Conservation (phyloP, 2,888 invertebrate genomes). For the Trichogramma evanescens region DNA sequence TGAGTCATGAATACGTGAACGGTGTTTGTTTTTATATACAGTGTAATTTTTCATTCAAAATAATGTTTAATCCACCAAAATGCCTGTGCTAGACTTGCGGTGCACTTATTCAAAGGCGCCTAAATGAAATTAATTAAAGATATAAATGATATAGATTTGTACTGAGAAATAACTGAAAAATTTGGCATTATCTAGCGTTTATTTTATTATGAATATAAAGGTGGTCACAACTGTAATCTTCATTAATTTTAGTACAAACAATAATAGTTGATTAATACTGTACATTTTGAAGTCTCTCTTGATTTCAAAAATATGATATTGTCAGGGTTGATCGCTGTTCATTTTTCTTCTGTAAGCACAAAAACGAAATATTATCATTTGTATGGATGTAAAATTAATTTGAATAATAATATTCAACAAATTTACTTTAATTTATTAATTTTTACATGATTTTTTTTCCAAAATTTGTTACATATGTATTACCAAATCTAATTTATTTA, state of each 20-base stretch:
- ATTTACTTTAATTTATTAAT: constrained; percentile 1
- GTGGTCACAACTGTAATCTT: constrained; percentile 43
- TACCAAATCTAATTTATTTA: neutral
- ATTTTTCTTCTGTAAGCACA: constrained; percentile 43
- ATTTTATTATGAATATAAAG: constrained; percentile 46
- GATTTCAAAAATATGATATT: constrained; percentile 40
- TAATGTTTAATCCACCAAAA: constrained; percentile 23
- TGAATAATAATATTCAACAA: constrained; percentile 8
- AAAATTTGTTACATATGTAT: neutral
- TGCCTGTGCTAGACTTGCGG: constrained; percentile 24
- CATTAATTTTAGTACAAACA: constrained; percentile 44
- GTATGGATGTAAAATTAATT: constrained; percentile 16
- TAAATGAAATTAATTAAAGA: constrained; percentile 25
- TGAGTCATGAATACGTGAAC: constrained; percentile 17
- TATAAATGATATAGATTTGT: constrained; percentile 22
- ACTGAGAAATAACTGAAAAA: constrained; percentile 31
- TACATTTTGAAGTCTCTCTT: constrained; percentile 46
- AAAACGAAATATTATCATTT: constrained; percentile 28
- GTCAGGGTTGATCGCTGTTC: constrained; percentile 45
- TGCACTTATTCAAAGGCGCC: constrained; percentile 33
- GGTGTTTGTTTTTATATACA: constrained; percentile 18
- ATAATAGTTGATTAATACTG: constrained; percentile 47
- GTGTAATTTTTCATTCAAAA: constrained; percentile 17
- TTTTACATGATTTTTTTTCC: neutral
- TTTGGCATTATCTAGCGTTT: constrained; percentile 47